Percentiles rank a stretch among this genome's conserved stretches.
Conservation (phyloP, 2,797 vertebrate genomes). For the Allobates femoralis region DNA sequence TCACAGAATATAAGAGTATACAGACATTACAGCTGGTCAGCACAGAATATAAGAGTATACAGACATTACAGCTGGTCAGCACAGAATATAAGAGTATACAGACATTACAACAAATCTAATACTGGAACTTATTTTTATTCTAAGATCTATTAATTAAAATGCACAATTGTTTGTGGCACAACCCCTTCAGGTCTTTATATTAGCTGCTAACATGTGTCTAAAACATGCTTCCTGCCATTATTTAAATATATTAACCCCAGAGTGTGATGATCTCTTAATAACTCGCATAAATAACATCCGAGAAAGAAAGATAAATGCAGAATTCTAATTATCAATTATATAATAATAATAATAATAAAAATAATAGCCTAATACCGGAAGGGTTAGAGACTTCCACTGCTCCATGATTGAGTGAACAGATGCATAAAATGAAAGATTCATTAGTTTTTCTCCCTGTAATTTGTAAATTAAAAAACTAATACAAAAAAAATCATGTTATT, state of each 20-base stretch:
- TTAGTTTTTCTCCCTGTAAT: constrained; percentile 10
- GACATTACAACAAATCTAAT: too few species aligned
- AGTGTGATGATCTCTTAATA: constrained; percentile 33
- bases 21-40: too few species aligned
- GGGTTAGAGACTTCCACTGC: neutral
- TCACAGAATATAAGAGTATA: too few species aligned
- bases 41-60: too few species aligned
- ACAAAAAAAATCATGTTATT: neutral
- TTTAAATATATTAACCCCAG: constrained; percentile 32
- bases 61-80: too few species aligned
- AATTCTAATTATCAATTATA: constrained; percentile 36
- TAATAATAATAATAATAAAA: neutral
- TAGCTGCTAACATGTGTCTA: neutral
- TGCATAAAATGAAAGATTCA: constrained; percentile 9
- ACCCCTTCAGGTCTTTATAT: neutral
- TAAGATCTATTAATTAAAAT: too few species aligned
- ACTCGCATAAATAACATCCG: constrained; percentile 28
- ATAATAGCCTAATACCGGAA: constrained; percentile 3
- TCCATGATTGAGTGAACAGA: neutral
- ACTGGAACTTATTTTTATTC: too few species aligned
- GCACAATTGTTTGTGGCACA: too few species aligned
- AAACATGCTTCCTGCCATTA: neutral
- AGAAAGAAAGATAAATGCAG: constrained; percentile 42
- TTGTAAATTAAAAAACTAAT: neutral
- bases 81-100: too few species aligned